Percentiles rank a stretch among this genome's conserved stretches.
Conservation (phyloP, 2,113 vertebrate species). For the Neomonachus schauinslandi region DNA sequence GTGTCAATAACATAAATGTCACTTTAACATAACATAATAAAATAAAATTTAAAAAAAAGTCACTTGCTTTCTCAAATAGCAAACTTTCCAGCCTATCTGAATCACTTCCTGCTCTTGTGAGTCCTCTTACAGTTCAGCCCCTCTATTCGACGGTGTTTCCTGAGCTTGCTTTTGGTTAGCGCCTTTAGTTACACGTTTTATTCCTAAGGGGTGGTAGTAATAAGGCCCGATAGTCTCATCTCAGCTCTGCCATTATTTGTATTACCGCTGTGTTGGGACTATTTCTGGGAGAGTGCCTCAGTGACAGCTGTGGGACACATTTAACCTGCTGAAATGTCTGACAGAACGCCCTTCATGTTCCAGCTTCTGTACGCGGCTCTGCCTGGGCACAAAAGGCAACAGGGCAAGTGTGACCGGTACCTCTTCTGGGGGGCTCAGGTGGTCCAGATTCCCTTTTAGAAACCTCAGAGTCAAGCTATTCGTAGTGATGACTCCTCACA, state of each 20-base stretch:
- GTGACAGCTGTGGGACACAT: slow-evolving; percentile 58
- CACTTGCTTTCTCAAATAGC: background rate
- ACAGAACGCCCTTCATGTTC: background rate
- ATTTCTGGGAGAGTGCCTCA: slow-evolving; percentile 22
- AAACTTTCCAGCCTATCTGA: background rate
- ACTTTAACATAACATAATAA: too few species aligned
- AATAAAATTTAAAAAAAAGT: too few species aligned
- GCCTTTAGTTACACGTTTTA: too few species aligned
- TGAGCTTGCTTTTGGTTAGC: accelerated
- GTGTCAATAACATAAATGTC: background rate
- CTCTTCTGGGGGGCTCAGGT: slow-evolving; percentile 9
- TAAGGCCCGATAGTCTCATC: background rate
- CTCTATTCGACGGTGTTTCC: accelerated
- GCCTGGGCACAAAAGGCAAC: background rate
- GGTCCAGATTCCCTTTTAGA: slow-evolving; percentile 29
- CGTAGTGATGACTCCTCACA: background rate
- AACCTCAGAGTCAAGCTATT: background rate
- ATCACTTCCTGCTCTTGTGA: too few species aligned
- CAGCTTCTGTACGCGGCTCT: background rate
- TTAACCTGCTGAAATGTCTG: slow-evolving; percentile 42
- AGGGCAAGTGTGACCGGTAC: background rate
- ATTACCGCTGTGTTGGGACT: background rate
- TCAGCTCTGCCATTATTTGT: background rate
- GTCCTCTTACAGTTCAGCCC: too few species aligned
- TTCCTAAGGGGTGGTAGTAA: background rate